Evolutionary conservation across 2,113 vertebrate species (phyloP), one percentile per base, ranked within the genome.

Genomic region (Lycaon pictus): DNA sequence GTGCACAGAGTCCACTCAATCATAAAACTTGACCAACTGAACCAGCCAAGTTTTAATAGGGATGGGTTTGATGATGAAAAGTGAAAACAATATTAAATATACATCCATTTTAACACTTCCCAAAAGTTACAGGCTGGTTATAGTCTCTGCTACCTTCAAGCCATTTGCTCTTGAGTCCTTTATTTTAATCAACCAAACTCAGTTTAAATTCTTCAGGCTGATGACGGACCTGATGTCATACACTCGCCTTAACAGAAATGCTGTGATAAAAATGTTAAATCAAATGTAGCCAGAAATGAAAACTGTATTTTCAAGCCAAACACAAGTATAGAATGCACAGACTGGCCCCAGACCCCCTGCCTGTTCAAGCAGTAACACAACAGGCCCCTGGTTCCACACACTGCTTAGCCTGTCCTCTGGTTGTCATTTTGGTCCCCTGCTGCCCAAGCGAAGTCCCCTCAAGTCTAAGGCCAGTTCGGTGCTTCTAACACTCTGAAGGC

Each of bases 1-100:
- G 96, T 98, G 95, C 97, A 98, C 97, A 96, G 96, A 97, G 90
- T 17, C 95, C 1, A 20, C 89, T 98, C 93, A 97, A 85, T 98
- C 98, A 96, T 98, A 97, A 98, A 98, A 98, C 98, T 98, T 98
- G 98, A 98, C 98, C 32, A 95, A 67, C 58, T 84, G 98, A 98
- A 98, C 98, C 98, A 97, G 82, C 93, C 88, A 95, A 88, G 90
- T 98, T 98, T 98, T 98, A 98, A 98, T 97, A 98, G 97, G 96
- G 96, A 98, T 65, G 51, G 95, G 96, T 97, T 95, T 79, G 25
- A 96, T 97, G 84, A 98, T 97, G 91, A 96, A 90, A 96, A 97
- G 83, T 98, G 96, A 98, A 98, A 98, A 94, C 60, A 95, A 95
- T 90, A 88, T 95, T 81, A 11, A 19, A 88, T 95, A 83, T 83